Evolutionary conservation across 2,113 vertebrate genomes (phyloP).

Genomic region (Prionailurus viverrinus): DNA sequence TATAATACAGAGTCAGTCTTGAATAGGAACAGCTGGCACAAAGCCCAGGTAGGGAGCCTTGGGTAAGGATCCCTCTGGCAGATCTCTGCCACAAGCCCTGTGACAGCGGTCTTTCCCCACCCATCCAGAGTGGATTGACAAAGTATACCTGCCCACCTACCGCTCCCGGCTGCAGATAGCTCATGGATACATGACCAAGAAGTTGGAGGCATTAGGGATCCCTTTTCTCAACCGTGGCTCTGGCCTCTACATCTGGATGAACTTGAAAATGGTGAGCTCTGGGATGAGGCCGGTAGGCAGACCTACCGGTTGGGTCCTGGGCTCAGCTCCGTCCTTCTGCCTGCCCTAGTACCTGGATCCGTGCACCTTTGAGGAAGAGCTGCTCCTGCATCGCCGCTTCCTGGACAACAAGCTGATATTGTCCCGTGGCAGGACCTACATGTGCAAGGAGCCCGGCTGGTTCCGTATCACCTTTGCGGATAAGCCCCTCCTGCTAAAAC

Average conservation of each 20-base stretch:
- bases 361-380: slow-evolving; percentile 92
- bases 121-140: slow-evolving; percentile 92
- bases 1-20: background rate
- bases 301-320: background rate
- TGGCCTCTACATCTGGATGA: slow-evolving; percentile 94
- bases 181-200: slow-evolving; percentile 88
- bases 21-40: background rate
- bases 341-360: slow-evolving; percentile 90
- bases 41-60: background rate
- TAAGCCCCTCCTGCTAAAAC: slow-evolving; percentile 86
- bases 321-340: background rate
- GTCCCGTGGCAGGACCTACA: slow-evolving; percentile 91
- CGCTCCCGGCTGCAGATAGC: slow-evolving; percentile 88
- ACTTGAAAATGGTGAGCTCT: slow-evolving; percentile 92
- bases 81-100: background rate
- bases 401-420: slow-evolving; percentile 92
- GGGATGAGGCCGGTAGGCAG: background rate
- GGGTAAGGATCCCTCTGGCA: background rate
- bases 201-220: slow-evolving; percentile 88
- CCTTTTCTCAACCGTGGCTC: slow-evolving; percentile 90
- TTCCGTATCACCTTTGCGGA: slow-evolving; percentile 94
- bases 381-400: slow-evolving; percentile 90
- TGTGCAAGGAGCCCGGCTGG: slow-evolving; percentile 93
- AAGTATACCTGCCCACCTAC: slow-evolving; percentile 91
- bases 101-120: background rate